Evolutionary conservation across 2,888 invertebrate species (phyloP).

Genomic region (Callyntrura sp.): DNA sequence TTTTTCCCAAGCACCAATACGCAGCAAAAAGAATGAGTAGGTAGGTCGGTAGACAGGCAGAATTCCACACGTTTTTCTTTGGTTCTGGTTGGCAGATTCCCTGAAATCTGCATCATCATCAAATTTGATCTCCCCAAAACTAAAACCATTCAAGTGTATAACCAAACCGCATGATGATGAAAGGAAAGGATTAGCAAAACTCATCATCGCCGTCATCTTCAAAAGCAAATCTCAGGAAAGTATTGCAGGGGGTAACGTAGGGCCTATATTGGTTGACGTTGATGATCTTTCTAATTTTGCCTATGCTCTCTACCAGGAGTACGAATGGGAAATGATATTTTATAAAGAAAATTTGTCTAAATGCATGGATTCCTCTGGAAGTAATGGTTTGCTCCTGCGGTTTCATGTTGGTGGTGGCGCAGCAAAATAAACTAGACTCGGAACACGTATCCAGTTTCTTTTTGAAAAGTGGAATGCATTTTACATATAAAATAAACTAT

Average conservation of each 20-base stretch:
- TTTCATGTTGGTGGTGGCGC: too few relatives aligned
- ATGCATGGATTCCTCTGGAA: too few relatives aligned
- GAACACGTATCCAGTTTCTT: too few relatives aligned
- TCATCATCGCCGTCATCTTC: conserved; percentile 48
- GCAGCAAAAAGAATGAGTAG: too few relatives aligned
- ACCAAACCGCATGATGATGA: conserved; percentile 60
- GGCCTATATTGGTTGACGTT: conserved; percentile 26
- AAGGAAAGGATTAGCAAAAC: conserved; percentile 63
- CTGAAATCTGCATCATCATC: conserved; percentile 38
- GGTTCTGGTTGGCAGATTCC: background rate
- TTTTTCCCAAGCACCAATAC: too few relatives aligned
- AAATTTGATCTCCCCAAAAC: conserved; percentile 48
- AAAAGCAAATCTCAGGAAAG: conserved; percentile 25
- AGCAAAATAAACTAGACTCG: too few relatives aligned
- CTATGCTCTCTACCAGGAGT: background rate
- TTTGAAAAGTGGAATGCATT: too few relatives aligned
- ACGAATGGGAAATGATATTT: background rate
- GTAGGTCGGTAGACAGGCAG: too few relatives aligned
- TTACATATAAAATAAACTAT: too few relatives aligned
- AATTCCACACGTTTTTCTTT: conserved; percentile 17
- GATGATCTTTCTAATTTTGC: conserved; percentile 67
- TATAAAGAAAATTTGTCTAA: conserved; percentile 19
- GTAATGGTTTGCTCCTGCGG: too few relatives aligned
- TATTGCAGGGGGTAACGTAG: background rate
- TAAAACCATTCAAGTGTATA: conserved; percentile 66